Base-by-base conservation (phyloP, 1,140 invertebrate species). In the Rhynchophorus ferrugineus region DNA sequence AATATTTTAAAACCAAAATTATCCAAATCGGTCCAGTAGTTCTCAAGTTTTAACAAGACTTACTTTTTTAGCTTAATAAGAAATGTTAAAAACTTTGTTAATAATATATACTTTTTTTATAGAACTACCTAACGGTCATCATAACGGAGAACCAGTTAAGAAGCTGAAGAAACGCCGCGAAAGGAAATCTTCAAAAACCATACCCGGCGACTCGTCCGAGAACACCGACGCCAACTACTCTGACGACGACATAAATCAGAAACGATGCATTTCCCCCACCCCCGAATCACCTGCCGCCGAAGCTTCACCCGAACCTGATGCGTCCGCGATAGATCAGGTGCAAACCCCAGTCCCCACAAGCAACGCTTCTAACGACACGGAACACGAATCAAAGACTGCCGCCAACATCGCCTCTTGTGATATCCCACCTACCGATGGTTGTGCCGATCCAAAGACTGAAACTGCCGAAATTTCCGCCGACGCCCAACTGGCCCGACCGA, bases 131-230 rank as follows among this genome's bases (percentile, higher is more conserved):
- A n/a, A n/a, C n/a, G n/a, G 49, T n/a, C 37, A 50, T 5, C 34
- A 7, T 18, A 7, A 18, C 3, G 5, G 24, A 3, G 53, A 55
- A 44, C 53, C 54, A 14, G 54, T 50, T 9, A 49, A 51, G 16
- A 64, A 59, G 43, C 56, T 63, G 21, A 63, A 64, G 47, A 65
- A 66, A 44, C 58, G 60, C 47, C 54, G 62, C 17, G 61, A 65
- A 38, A 29, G 63, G 47, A 66, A 63, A 56, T 39, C 60, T 0
- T 65, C 65, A 11, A 62, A 63, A 34, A 56, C 52, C 6, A 42
- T 56, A 6, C 36, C 29, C 5, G 48, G 35, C 8, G 48, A 56
- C 20, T 50, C 54, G 8, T 56, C 61, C 3, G 62, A 65, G 45
- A 59, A 58, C 13, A 56, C 62, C 8, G 58, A 63, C 34, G 64